These are phyloP conservation scores for Neolamprologus fasciatus DNA, from an alignment of 2,113 vertebrate species.

Conservation along the genomic window DNA sequence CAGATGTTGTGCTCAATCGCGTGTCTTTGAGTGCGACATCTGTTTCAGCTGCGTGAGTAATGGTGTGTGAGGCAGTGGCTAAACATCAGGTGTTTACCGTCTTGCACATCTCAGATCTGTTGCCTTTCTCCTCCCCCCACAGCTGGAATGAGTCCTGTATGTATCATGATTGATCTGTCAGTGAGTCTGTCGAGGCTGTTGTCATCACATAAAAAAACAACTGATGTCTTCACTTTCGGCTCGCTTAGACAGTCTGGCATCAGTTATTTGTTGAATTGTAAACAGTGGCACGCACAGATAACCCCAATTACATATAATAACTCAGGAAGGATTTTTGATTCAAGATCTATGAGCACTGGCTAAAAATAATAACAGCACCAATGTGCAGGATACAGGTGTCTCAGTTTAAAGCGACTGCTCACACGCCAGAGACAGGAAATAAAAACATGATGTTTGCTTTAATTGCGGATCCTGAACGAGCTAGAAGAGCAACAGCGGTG, in stretches of 20 bases:
- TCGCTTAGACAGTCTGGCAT: not conserved
- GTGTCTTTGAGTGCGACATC: constrained; percentile 62
- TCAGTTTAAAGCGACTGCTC: not conserved
- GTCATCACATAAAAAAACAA: not conserved
- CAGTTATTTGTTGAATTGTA: not conserved
- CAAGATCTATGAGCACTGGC: not conserved
- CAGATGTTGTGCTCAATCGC: constrained; percentile 24
- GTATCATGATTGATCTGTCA: constrained; percentile 18
- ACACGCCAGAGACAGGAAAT: constrained; percentile 21
- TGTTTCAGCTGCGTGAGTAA: constrained; percentile 53
- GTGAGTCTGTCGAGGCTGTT: not conserved
- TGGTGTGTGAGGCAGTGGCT: constrained; percentile 4
- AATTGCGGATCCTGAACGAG: constrained; percentile 12
- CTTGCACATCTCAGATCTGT: constrained; percentile 31
- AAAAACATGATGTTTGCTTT: constrained; percentile 57
- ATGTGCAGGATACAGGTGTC: constrained; percentile 64
- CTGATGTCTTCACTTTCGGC: not conserved
- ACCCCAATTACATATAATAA: not conserved
- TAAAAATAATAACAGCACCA: constrained; percentile 5
- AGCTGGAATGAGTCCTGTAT: not conserved
- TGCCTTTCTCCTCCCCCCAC: not conserved
- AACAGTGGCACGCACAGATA: not conserved
- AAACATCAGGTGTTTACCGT: constrained; percentile 42
- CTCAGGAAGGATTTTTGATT: not conserved
- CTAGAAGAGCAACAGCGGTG: constrained; percentile 11